These are phyloP conservation scores for Thryonomys swinderianus DNA, from an alignment of 2,113 vertebrate species.

Conservation along the genomic window DNA sequence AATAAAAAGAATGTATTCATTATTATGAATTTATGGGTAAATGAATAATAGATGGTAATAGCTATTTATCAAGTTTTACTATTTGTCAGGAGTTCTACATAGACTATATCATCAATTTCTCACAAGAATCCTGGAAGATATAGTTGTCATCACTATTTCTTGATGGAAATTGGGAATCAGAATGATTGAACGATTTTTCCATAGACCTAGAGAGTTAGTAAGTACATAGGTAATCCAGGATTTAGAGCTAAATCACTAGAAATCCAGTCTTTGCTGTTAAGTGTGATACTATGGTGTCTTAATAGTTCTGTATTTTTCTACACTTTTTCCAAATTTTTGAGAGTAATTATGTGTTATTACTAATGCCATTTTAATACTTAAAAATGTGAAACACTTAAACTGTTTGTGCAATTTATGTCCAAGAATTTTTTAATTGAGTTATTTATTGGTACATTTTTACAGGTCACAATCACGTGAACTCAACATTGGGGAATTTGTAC, in stretches of 20 bases:
- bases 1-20: not conserved
- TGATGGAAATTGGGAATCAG: not conserved
- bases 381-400: not conserved
- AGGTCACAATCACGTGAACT: no score
- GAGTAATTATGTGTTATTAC: not conserved
- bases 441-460: no score
- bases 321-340: not conserved
- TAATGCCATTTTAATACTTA: constrained; percentile 23
- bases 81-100: not conserved
- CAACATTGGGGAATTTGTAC: no score
- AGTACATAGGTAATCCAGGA: not conserved
- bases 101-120: not conserved
- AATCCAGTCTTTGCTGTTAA: constrained; percentile 19
- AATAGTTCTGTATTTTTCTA: not conserved
- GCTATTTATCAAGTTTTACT: not conserved
- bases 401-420: not conserved
- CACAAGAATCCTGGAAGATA: not conserved
- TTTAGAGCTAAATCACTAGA: not conserved
- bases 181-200: not conserved
- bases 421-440: no score
- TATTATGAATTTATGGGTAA: not conserved
- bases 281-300: not conserved
- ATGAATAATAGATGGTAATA: not conserved
- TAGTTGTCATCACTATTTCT: not conserved
- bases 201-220: not conserved